A percentile compares a stretch with the other conserved stretches of the same genome.
These are phyloP conservation scores for Drosophila demipolita DNA, from an alignment of 2,888 invertebrate species.

Conservation along the genomic window DNA sequence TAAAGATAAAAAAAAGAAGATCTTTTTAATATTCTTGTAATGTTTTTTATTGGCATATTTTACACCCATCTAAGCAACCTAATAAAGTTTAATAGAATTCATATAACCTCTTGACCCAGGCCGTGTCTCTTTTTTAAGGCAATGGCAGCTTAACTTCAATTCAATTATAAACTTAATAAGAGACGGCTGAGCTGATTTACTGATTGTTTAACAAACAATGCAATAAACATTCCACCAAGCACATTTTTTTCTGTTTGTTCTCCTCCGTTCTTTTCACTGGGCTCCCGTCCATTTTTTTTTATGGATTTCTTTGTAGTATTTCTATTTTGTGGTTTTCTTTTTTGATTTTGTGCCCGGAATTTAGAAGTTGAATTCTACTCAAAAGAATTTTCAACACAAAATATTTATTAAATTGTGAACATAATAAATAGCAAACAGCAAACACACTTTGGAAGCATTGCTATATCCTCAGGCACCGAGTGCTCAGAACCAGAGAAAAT, in stretches of 20 bases:
- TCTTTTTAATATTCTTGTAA: not conserved
- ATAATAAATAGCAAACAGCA: constrained; percentile 60
- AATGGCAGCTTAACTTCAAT: constrained; percentile 11
- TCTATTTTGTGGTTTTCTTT: not conserved
- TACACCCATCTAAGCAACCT: not conserved
- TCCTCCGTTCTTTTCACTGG: not conserved
- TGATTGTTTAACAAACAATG: constrained; percentile 33
- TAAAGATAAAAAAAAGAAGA: not conserved
- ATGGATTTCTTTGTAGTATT: not conserved
- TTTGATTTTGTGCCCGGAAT: constrained; percentile 6
- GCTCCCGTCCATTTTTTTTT: not conserved
- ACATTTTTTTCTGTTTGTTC: constrained; percentile 24
- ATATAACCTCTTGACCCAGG: not conserved
- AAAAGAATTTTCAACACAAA: constrained; percentile 34
- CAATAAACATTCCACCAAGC: constrained; percentile 38
- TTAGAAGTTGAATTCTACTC: not conserved
- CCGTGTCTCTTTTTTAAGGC: not conserved
- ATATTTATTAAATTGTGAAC: constrained; percentile 75
- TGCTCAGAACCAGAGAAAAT: not conserved
- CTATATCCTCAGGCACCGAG: constrained; percentile 10
- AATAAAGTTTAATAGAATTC: not conserved
- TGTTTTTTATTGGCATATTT: not conserved
- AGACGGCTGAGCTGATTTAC: constrained; percentile 21
- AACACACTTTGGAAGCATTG: constrained; percentile 42
- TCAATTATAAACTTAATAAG: constrained; percentile 34